Base-by-base conservation (phyloP, 2,113 vertebrate species). In the Forbesichthys agassizii region DNA sequence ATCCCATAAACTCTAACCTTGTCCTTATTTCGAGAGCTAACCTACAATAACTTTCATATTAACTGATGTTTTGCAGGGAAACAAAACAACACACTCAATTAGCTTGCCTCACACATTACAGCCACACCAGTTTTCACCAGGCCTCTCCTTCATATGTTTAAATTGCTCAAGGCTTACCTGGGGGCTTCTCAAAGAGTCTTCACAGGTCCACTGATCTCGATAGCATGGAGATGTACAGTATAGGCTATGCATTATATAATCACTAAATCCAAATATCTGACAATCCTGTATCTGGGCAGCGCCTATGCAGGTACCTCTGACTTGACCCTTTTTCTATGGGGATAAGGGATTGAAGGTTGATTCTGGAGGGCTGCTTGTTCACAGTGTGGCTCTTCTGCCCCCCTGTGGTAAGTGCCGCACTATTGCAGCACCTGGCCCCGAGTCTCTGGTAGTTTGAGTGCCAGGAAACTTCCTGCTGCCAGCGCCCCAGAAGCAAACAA, bases 371-470 rank as follows among this genome's bases (percentile, higher is more conserved):
- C 74, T 77, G 70, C 77, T 82, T 66, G 42, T 85, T 91, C 91
- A 93, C 92, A 92, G 93, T 92, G 90, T 85, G 88, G 88, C 83
- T 16, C 63, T 71, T 72, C 83, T 66, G 54, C 70, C 86, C 74
- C 60, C 71, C 75, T 16, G 64, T 55, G 75, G 73, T n/a, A 13
- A 66, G 73, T n/a, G 8, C 70, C 71, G 18, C 82, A 74, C 68
- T 98, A 98, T 87, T 97, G 94, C 86, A 99, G 91, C 84, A 98
- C 96, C 79, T 95, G 95, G 56, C 96, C 96, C 67, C 96, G 89
- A 1, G 97, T 99, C 84, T 99, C 97, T 0, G 97, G 97, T 56
- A 98, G 90, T 85, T 96, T 98, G 57, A 98, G 88, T 36, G 97
- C 96, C 79, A 99, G 88, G 78, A 95, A 96, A 81, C 96, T 98